phyloP scores from a whole-genome alignment of 2,797 vertebrate genomes.

The Sebastes jordani region DNA sequence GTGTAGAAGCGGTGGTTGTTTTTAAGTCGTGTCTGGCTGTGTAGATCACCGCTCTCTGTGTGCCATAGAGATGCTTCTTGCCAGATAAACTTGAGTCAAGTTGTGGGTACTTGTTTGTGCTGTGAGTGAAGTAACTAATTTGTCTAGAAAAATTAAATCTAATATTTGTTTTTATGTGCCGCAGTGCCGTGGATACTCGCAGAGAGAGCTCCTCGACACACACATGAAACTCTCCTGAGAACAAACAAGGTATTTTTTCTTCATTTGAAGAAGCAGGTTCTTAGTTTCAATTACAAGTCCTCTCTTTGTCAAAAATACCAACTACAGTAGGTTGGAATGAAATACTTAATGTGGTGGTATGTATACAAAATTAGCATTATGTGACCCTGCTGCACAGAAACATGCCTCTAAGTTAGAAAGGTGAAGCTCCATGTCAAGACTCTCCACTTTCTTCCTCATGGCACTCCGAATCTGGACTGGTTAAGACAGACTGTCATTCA shows the following conservation, averaged over 20 bases:
- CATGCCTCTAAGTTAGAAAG: slow-evolving; percentile 9
- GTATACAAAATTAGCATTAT: not conserved
- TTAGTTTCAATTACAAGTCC: not conserved
- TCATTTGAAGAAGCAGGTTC: not conserved
- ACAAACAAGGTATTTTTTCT: slow-evolving; percentile 55
- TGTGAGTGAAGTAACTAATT: not conserved
- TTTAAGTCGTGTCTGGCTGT: slow-evolving; percentile 30
- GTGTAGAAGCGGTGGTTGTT: slow-evolving; percentile 10
- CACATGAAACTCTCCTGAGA: slow-evolving; percentile 41
- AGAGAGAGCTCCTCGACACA: slow-evolving; percentile 70
- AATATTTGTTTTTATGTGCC: slow-evolving; percentile 21
- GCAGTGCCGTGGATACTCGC: slow-evolving; percentile 69
- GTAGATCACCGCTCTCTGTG: not conserved
- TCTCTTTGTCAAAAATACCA: not conserved
- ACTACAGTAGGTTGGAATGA: not conserved
- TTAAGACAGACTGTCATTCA: slow-evolving; percentile 9
- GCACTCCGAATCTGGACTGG: slow-evolving; percentile 25
- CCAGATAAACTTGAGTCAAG: slow-evolving; percentile 5
- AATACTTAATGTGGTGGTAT: not conserved
- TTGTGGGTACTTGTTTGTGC: slow-evolving; percentile 1
- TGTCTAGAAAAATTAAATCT: not conserved
- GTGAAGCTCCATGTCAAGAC: slow-evolving; percentile 26
- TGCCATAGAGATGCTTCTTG: not conserved
- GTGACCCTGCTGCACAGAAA: slow-evolving; percentile 50
- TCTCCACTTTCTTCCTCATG: not conserved